A percentile compares a stretch with the other conserved stretches of the same genome.
phyloP scores from a whole-genome alignment of 2,888 invertebrate genomes.

The Drosophila falleni region DNA sequence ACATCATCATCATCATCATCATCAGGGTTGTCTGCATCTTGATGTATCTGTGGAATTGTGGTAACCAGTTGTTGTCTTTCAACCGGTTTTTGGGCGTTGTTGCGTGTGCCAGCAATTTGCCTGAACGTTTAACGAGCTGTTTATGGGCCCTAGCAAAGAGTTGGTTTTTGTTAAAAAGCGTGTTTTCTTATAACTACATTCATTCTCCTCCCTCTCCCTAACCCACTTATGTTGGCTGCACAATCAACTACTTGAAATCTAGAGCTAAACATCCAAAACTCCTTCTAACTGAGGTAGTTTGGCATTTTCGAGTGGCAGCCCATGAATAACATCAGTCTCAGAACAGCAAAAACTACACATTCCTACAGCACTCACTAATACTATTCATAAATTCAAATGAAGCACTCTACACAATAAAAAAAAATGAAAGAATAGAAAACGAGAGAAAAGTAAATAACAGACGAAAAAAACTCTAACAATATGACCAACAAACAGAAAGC shows the following conservation, averaged over 20 bases:
- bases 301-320: slow-evolving; percentile 58
- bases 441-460: slow-evolving; percentile 30
- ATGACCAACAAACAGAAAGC: slow-evolving; percentile 44
- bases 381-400: slow-evolving; percentile 80
- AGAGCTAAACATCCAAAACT: slow-evolving; percentile 36
- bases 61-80: slow-evolving; percentile 32
- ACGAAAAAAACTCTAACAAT: slow-evolving; percentile 46
- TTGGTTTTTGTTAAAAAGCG: slow-evolving; percentile 1
- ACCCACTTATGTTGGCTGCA: slow-evolving; percentile 9
- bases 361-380: slow-evolving; percentile 53
- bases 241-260: slow-evolving; percentile 72
- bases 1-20: slow-evolving; percentile 21
- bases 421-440: slow-evolving; percentile 8
- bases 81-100: slow-evolving; percentile 67
- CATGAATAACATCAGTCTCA: slow-evolving; percentile 46
- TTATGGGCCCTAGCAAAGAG: slow-evolving; percentile 55
- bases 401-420: slow-evolving; percentile 48
- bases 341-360: slow-evolving; percentile 33
- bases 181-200: background rate
- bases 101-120: slow-evolving; percentile 78
- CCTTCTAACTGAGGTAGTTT: slow-evolving; percentile 20
- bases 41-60: slow-evolving; percentile 54
- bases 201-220: background rate
- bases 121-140: slow-evolving; percentile 75
- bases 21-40: slow-evolving; percentile 44